Evolutionary conservation across 2,113 vertebrate species (phyloP).

Genomic region (Siphamia tubifer): DNA sequence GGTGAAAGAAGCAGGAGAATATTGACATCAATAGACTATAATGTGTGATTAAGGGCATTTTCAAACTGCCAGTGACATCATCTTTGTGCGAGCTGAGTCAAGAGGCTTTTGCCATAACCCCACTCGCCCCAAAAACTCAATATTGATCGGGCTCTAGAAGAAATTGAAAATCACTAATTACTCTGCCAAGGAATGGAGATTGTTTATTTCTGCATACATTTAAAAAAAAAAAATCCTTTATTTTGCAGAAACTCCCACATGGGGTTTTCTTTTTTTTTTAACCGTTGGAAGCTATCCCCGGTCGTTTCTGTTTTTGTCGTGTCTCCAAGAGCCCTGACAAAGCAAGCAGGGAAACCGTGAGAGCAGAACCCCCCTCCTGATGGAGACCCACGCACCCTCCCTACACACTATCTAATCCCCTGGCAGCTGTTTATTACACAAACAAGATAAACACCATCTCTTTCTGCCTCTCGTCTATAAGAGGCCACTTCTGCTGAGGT

Average conservation of each 20-base stretch:
- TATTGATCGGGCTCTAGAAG: no score
- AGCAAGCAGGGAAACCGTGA: constrained; percentile 17
- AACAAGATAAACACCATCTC: constrained; percentile 40
- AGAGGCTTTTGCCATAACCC: no score
- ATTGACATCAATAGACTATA: no score
- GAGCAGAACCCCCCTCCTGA: constrained; percentile 29
- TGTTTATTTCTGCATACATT: no score
- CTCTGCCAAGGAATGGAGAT: no score
- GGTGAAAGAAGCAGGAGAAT: no score
- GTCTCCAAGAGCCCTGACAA: constrained; percentile 24
- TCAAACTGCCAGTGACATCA: no score
- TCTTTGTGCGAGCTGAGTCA: no score
- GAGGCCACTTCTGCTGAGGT: constrained; percentile 35
- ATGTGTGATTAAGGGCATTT: no score
- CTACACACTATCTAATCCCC: constrained; percentile 58
- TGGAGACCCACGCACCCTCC: constrained; percentile 52
- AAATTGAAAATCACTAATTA: no score
- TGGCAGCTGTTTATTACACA: constrained; percentile 64
- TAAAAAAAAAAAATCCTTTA: no score
- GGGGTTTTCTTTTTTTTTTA: neutral
- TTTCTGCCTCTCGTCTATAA: constrained; percentile 30
- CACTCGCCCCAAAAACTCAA: no score
- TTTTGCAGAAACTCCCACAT: constrained; percentile 1
- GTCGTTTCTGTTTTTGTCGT: constrained; percentile 32
- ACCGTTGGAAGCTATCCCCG: neutral